Percentiles rank a stretch among this genome's conserved stretches.
Evolutionary conservation across 2,797 vertebrate species (phyloP).

Genomic region (Pseudomugil tenellus): DNA sequence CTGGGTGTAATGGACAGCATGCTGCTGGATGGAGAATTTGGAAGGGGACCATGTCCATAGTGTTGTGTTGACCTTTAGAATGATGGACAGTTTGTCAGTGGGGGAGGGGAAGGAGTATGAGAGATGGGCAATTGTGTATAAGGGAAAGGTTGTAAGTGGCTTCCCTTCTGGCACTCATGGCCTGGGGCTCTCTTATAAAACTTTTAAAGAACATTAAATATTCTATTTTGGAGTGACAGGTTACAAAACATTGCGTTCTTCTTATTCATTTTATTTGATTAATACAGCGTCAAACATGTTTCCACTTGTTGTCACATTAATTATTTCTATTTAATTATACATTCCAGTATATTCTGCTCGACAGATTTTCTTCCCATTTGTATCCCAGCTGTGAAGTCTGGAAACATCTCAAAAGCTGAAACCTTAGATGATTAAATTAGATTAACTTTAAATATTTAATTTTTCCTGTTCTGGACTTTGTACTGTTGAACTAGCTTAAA

Average conservation of each 20-base stretch:
- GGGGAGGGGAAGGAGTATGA: conserved; percentile 18
- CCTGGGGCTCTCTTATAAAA: conserved; percentile 22
- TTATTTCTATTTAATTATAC: neutral
- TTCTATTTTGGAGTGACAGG: neutral
- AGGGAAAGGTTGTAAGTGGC: conserved; percentile 25
- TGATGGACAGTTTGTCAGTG: conserved; percentile 61
- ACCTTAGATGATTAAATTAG: too few species aligned
- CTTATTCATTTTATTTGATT: neutral
- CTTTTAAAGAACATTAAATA: conserved; percentile 4
- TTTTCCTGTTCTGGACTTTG: too few species aligned
- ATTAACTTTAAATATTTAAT: too few species aligned
- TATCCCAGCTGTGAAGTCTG: neutral
- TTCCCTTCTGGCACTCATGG: conserved; percentile 26
- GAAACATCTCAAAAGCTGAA: too few species aligned
- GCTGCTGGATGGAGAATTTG: conserved; percentile 42
- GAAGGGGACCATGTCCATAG: conserved; percentile 34
- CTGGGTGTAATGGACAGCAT: conserved; percentile 59
- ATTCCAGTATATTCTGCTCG: neutral
- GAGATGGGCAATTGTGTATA: conserved; percentile 28
- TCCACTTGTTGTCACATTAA: neutral
- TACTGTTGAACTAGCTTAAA: too few species aligned
- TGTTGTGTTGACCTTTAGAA: conserved; percentile 66
- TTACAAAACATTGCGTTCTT: neutral
- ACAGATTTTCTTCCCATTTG: neutral
- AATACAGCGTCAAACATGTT: neutral